These are phyloP conservation scores for Melopsittacus undulatus DNA, from an alignment of 2,797 vertebrate species.

Conservation along the genomic window DNA sequence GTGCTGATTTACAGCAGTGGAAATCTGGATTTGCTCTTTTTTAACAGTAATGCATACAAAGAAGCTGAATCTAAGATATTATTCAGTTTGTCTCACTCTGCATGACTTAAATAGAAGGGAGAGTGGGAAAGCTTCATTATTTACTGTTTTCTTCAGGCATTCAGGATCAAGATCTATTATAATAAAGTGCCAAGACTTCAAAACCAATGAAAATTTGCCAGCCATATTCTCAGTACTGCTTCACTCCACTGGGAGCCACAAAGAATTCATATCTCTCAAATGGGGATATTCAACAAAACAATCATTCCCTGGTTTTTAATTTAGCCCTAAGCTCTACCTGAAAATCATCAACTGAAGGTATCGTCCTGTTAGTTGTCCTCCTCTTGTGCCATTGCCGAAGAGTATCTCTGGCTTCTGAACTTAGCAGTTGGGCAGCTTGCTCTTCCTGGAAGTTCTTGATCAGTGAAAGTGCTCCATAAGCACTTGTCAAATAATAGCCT, in stretches of 20 bases:
- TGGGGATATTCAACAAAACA: background rate
- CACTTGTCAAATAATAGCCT: constrained; percentile 96
- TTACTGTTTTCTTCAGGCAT: background rate
- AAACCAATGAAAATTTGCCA: background rate
- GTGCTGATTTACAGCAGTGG: background rate
- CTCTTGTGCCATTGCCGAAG: constrained; percentile 94
- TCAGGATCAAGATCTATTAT: background rate
- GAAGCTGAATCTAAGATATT: background rate
- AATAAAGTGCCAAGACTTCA: background rate
- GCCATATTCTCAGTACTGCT: background rate
- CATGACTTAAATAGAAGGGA: background rate
- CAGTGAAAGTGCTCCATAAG: constrained; percentile 93
- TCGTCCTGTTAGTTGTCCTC: constrained; percentile 87
- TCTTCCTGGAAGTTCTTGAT: constrained; percentile 98
- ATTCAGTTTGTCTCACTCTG: background rate
- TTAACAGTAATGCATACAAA: background rate
- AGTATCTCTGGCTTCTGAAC: constrained; percentile 92
- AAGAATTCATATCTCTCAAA: background rate
- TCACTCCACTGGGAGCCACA: background rate
- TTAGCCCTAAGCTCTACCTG: constrained; percentile 81
- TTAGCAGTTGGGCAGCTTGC: constrained; percentile 90
- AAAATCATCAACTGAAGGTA: constrained; percentile 93
- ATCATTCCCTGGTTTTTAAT: background rate
- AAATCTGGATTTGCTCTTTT: background rate
- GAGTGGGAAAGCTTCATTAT: background rate